These are phyloP conservation scores for Drosophila lutescens DNA, from an alignment of 2,888 invertebrate species.

Conservation along the genomic window DNA sequence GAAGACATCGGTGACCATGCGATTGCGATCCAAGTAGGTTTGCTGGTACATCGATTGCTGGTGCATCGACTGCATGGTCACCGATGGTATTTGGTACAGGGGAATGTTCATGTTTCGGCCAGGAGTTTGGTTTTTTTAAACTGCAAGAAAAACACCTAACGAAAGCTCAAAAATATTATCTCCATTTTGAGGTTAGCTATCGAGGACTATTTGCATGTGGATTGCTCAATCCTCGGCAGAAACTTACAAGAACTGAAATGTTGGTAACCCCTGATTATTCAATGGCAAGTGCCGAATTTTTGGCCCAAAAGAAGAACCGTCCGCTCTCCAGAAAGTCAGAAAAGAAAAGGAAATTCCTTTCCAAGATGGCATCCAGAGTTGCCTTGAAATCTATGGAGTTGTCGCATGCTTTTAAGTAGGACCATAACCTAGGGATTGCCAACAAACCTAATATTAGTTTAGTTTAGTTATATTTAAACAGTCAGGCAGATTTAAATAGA, in stretches of 20 bases:
- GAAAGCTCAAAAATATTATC: neutral
- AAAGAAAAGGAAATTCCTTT: slow-evolving; percentile 13
- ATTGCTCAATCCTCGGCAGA: neutral
- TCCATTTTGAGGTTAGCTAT: slow-evolving; percentile 15
- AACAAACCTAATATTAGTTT: no score
- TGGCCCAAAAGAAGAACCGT: neutral
- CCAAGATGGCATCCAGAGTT: slow-evolving; percentile 15
- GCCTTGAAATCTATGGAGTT: neutral
- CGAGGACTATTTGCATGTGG: neutral
- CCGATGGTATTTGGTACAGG: slow-evolving; percentile 39
- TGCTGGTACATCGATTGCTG: slow-evolving; percentile 66
- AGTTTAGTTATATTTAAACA: no score
- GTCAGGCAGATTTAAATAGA: no score
- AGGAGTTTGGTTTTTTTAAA: neutral
- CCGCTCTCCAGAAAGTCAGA: slow-evolving; percentile 1
- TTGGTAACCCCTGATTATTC: neutral
- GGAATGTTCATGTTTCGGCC: slow-evolving; percentile 48
- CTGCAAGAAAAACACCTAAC: neutral
- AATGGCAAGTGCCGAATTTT: neutral
- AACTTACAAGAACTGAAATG: slow-evolving; percentile 2
- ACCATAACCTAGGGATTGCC: neutral
- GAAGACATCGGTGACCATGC: slow-evolving; percentile 53
- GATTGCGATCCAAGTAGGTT: slow-evolving; percentile 62
- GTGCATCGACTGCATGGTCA: slow-evolving; percentile 58
- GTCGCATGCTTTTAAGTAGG: slow-evolving; percentile 5